Percentiles rank a stretch among this genome's conserved stretches.
These are phyloP conservation scores for Mylabris phalerata DNA, from an alignment of 1,140 invertebrate species.

Conservation along the genomic window DNA sequence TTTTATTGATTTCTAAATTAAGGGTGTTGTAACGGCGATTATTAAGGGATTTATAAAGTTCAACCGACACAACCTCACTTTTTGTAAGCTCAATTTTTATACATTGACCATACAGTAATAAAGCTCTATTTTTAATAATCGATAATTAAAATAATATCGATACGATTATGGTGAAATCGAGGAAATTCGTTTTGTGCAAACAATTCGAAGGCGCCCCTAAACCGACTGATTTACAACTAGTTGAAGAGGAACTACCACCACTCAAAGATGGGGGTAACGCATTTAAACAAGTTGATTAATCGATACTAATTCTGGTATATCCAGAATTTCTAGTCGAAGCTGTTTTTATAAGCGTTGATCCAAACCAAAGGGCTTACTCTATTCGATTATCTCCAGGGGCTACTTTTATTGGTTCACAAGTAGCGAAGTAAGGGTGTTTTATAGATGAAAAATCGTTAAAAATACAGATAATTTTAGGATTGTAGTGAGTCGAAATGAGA, in stretches of 20 bases:
- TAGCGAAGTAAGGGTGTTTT: constrained; percentile 52
- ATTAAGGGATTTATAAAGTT: not conserved
- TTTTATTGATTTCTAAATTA: not conserved
- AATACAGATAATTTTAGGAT: constrained; percentile 41
- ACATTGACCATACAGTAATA: too few relatives aligned
- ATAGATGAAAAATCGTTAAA: not conserved
- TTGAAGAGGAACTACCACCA: constrained; percentile 53
- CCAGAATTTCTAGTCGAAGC: constrained; percentile 57
- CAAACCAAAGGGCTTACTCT: constrained; percentile 58
- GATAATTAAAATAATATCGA: too few relatives aligned
- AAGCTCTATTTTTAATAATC: too few relatives aligned
- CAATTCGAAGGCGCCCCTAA: constrained; percentile 57
- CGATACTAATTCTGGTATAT: not conserved
- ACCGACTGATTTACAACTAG: constrained; percentile 54
- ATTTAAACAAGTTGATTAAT: too few relatives aligned
- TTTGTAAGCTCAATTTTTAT: not conserved
- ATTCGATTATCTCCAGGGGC: constrained; percentile 45
- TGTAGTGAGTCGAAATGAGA: constrained; percentile 54
- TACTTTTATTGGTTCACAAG: constrained; percentile 57
- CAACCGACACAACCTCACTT: not conserved
- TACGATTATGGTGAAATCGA: constrained; percentile 45
- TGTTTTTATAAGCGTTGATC: constrained; percentile 62
- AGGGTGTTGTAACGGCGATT: not conserved
- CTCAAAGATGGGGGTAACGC: constrained; percentile 54
- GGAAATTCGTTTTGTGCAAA: constrained; percentile 52